Evolutionary conservation across 1,140 invertebrate genomes (phyloP).

Genomic region (Macrotrachela quadricornifera): DNA sequence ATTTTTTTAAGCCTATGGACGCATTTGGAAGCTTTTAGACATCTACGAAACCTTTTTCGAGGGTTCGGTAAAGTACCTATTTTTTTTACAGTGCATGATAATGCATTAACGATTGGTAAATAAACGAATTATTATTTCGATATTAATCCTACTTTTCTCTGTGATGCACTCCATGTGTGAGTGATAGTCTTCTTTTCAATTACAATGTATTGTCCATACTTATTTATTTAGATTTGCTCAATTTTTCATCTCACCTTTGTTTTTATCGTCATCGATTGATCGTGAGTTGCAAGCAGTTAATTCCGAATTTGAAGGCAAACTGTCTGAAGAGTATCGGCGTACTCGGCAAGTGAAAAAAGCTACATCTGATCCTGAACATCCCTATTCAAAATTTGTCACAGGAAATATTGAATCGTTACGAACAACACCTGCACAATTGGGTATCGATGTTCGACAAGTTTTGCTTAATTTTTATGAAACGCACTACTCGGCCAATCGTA

Average conservation of each 20-base stretch:
- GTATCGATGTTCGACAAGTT: slow-evolving; percentile 55
- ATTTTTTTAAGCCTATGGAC: too few relatives aligned
- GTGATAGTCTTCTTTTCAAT: slow-evolving; percentile 5
- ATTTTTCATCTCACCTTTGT: slow-evolving; percentile 74
- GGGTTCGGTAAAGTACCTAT: too few relatives aligned
- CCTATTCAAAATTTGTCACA: slow-evolving; percentile 72
- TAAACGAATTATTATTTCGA: slow-evolving; percentile 87
- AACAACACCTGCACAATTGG: slow-evolving; percentile 50
- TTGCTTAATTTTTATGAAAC: slow-evolving; percentile 67
- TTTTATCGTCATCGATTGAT: slow-evolving; percentile 67
- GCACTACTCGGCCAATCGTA: slow-evolving; percentile 81
- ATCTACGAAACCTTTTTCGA: too few relatives aligned
- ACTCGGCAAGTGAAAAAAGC: slow-evolving; percentile 63
- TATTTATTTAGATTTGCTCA: slow-evolving; percentile 47
- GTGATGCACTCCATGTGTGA: slow-evolving; percentile 57
- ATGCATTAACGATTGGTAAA: slow-evolving; percentile 67
- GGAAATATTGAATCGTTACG: slow-evolving; percentile 63
- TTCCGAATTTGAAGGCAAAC: slow-evolving; percentile 83
- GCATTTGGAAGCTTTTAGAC: too few relatives aligned
- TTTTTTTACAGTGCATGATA: too few relatives aligned
- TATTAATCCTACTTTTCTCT: slow-evolving; percentile 56
- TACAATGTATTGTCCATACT: not conserved
- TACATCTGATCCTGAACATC: slow-evolving; percentile 49
- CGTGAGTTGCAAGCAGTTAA: slow-evolving; percentile 82
- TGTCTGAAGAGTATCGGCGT: slow-evolving; percentile 63